Base-by-base conservation (phyloP, 2,797 vertebrate genomes). In the Gymnopithys bicolor region DNA sequence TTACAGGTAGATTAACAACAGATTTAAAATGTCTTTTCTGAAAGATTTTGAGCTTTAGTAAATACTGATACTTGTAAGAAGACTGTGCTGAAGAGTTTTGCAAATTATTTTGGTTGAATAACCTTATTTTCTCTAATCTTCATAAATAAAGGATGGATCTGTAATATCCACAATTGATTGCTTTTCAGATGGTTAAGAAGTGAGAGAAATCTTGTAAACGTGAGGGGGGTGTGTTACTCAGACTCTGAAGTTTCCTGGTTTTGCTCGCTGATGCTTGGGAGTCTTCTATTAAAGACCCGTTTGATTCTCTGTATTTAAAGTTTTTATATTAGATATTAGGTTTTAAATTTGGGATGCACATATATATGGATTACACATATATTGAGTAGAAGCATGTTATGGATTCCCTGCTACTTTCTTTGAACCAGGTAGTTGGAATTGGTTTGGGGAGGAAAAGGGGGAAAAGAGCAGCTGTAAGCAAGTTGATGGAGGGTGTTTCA, bases 401-500 rank as follows among this genome's bases (percentile, higher is more conserved):
- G 7, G 64, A 67, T 95, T 92, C 74, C 33, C 33, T 23, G 15
- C 58, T 84, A 7, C 46, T 94, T 92, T 75, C 25, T 9, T 43
- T 91, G 91, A 89, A 58, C 52, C 33, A 74, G 56, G 41, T 87
- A 91, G 74, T 82, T 85, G 56, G 67, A 88, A 69, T 32, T 60
- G 82, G 45, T 49, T 55, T 83, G 74, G 75, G 55, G 84, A 84
- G 68, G 49, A 82, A 84, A 41, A 60, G 33, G 53, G 46, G 71
- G 87, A 62, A 69, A 90, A 94, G 74, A 69, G 66, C 67, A 80
- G 88, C 96, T 96, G 81, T 95, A 93, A 85, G 77, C 85, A 92
- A 94, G 86, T 67, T 82, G 70, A 79, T 58, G 64, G 87, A 80
- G 58, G 39, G 59, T 66, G 90, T 94, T 96, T 92, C 70, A 89